A percentile compares a stretch with the other conserved stretches of the same genome.
phyloP scores from a whole-genome alignment of 2,797 vertebrate genomes.

The Hirundo rustica region DNA sequence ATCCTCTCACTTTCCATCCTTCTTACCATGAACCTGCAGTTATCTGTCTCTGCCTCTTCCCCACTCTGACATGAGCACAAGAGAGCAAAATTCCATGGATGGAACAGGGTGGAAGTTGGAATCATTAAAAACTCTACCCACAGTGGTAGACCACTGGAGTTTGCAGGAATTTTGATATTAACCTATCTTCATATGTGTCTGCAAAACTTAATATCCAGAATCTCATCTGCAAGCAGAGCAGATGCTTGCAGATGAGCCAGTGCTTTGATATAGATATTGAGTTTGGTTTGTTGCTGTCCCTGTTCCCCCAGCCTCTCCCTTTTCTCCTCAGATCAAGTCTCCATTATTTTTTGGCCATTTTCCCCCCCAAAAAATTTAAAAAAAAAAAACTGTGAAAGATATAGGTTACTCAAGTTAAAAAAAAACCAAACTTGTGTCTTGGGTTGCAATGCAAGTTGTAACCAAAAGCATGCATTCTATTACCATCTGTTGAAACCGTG shows the following conservation, averaged over 20 bases:
- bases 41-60: neutral
- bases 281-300: neutral
- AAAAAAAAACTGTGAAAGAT: neutral
- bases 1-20: neutral
- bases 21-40: neutral
- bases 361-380: fast-evolving
- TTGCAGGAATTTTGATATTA: neutral
- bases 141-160: neutral
- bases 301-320: neutral
- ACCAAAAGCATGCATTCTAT: neutral
- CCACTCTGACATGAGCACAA: neutral
- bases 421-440: neutral
- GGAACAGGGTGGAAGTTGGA: neutral
- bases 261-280: neutral
- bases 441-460: neutral
- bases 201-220: neutral
- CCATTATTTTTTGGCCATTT: neutral
- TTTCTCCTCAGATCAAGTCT: neutral
- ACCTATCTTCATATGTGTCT: neutral
- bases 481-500: neutral
- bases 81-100: neutral
- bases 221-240: neutral
- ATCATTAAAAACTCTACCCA: neutral
- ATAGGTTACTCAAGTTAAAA: neutral
- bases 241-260: no score